These are phyloP conservation scores for Drosophila lacteicornis DNA, from an alignment of 1,140 invertebrate genomes.

Conservation along the genomic window DNA sequence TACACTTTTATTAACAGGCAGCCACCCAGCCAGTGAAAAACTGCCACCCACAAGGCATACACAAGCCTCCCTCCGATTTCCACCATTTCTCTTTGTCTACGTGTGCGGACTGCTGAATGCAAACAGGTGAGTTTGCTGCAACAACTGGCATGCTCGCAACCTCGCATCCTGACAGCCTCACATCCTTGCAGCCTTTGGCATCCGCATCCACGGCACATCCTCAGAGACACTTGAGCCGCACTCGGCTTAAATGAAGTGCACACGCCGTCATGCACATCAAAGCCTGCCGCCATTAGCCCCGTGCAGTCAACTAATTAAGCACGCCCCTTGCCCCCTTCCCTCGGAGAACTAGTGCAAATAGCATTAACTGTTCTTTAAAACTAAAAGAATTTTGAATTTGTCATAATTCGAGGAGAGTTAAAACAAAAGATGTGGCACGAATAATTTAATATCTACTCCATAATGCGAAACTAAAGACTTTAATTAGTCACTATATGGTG, in stretches of 20 bases:
- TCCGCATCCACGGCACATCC: constrained; percentile 56
- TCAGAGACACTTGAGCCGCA: constrained; percentile 78
- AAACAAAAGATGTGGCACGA: constrained; percentile 26
- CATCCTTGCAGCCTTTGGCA: constrained; percentile 19
- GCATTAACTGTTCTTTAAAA: constrained; percentile 59
- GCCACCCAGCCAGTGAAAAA: constrained; percentile 39
- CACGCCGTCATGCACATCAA: constrained; percentile 78
- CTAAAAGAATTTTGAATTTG: constrained; percentile 46
- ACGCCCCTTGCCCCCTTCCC: constrained; percentile 52
- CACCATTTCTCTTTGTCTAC: constrained; percentile 45
- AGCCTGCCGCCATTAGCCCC: constrained; percentile 58
- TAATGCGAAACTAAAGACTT: background rate
- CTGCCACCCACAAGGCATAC: constrained; percentile 38
- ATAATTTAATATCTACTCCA: constrained; percentile 1
- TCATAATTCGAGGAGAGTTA: constrained; percentile 21
- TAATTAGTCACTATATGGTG: background rate
- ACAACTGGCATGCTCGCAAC: constrained; percentile 27
- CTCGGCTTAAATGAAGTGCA: constrained; percentile 82
- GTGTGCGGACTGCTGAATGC: constrained; percentile 72
- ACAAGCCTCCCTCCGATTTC: background rate
- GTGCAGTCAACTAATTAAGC: constrained; percentile 70
- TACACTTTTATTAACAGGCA: constrained; percentile 78
- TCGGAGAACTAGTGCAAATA: constrained; percentile 56
- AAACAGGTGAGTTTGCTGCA: constrained; percentile 65
- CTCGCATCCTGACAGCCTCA: constrained; percentile 5